A percentile compares a stretch with the other conserved stretches of the same genome.
phyloP scores from a whole-genome alignment of 2,113 vertebrate species.

The Opisthocomus hoazin region DNA sequence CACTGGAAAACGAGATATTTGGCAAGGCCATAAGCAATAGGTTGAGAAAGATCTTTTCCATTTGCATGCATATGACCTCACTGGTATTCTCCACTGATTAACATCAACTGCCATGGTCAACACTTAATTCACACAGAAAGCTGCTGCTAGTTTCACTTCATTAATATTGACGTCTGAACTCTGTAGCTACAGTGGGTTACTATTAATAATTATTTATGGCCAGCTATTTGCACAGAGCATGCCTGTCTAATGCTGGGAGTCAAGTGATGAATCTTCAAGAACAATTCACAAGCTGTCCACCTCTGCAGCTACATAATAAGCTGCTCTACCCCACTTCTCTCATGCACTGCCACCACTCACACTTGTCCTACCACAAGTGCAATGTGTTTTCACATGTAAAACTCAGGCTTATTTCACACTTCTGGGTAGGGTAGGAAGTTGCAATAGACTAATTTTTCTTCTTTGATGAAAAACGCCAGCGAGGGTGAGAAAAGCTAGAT shows the following conservation, averaged over 20 bases:
- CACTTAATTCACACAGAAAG: constrained; percentile 5
- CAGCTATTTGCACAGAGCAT: neutral
- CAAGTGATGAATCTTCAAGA: neutral
- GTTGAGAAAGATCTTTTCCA: neutral
- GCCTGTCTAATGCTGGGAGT: neutral
- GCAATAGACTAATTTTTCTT: neutral
- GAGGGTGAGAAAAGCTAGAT: neutral
- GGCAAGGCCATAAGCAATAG: neutral
- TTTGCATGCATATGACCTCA: constrained; percentile 23
- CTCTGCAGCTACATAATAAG: neutral
- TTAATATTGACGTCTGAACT: constrained; percentile 27
- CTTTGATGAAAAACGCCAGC: neutral
- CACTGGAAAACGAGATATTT: neutral
- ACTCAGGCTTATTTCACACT: neutral
- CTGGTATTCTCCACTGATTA: constrained; percentile 6
- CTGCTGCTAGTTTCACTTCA: constrained; percentile 21
- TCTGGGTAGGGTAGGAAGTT: neutral
- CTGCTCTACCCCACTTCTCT: neutral
- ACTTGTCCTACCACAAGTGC: neutral
- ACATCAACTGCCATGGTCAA: neutral
- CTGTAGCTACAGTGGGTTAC: neutral
- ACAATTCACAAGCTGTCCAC: neutral
- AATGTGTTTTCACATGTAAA: neutral
- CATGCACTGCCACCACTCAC: neutral
- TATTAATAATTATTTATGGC: constrained; percentile 23